A percentile compares a stretch with the other conserved stretches of the same genome.
Evolutionary conservation across 2,888 invertebrate genomes (phyloP).

Genomic region (Fissipunctia ypsillon): DNA sequence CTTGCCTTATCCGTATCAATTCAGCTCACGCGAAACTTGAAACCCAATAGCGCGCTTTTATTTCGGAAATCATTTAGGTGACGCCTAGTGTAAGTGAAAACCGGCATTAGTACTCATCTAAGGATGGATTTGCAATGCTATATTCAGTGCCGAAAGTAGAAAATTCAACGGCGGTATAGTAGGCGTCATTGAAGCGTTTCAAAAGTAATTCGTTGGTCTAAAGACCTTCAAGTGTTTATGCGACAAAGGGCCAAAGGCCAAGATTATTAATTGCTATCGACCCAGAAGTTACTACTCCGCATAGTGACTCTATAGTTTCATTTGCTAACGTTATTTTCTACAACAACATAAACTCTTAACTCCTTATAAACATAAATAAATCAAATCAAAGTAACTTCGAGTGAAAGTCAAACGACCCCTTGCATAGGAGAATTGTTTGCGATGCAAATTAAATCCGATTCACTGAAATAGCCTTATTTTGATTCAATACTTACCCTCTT

Average conservation of each 20-base stretch:
- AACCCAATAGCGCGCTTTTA: neutral
- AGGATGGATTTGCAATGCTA: neutral
- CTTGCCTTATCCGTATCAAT: neutral
- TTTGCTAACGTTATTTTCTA: constrained; percentile 5
- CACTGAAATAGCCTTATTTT: constrained; percentile 53
- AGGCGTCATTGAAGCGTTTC: neutral
- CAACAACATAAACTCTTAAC: constrained; percentile 19
- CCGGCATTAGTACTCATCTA: neutral
- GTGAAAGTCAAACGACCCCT: constrained; percentile 41
- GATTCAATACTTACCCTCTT: constrained; percentile 38
- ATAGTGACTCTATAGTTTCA: constrained; percentile 1
- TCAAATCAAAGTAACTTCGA: constrained; percentile 32
- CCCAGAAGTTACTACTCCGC: neutral
- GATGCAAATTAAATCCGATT: constrained; percentile 62
- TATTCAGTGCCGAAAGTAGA: neutral
- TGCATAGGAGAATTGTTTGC: constrained; percentile 53
- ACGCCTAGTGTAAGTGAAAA: neutral
- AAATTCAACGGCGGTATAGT: neutral
- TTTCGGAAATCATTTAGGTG: neutral
- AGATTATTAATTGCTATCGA: neutral
- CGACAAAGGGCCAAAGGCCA: neutral
- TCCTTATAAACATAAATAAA: constrained; percentile 25
- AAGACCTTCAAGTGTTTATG: neutral
- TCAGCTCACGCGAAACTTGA: neutral
- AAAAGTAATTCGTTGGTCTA: neutral